These are phyloP conservation scores for Catharus ustulatus DNA, from an alignment of 2,797 vertebrate species.

Conservation along the genomic window DNA sequence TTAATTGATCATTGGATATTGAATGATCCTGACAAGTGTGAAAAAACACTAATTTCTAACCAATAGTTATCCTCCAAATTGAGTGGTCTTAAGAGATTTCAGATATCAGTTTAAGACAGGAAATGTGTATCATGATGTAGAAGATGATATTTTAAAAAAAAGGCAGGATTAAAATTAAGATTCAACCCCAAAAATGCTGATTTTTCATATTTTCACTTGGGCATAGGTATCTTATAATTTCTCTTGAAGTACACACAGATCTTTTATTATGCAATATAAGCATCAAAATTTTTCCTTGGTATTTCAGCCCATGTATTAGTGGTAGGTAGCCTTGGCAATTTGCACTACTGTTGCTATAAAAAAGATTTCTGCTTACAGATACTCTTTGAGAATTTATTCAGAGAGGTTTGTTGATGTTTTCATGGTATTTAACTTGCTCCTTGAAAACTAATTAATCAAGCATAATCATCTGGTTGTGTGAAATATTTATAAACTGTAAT, in stretches of 20 bases:
- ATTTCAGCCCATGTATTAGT: not conserved
- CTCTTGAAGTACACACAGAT: not conserved
- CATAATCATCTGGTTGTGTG: slow-evolving; percentile 23
- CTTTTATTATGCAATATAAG: not conserved
- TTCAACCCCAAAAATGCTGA: not conserved
- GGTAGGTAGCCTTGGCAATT: not conserved
- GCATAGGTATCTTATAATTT: not conserved
- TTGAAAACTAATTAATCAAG: slow-evolving; percentile 62
- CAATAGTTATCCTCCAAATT: not conserved
- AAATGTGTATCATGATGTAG: not conserved
- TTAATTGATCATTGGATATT: not conserved
- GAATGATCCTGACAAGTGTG: not conserved
- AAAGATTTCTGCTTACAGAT: not conserved
- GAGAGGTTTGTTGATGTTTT: slow-evolving; percentile 32
- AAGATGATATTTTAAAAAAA: not conserved
- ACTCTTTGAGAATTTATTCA: slow-evolving; percentile 25
- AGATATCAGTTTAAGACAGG: not conserved
- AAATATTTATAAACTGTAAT: slow-evolving; percentile 59
- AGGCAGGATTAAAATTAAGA: not conserved
- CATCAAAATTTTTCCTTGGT: not conserved
- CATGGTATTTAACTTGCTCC: slow-evolving; percentile 14
- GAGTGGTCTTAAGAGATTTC: not conserved
- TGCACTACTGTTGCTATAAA: not conserved
- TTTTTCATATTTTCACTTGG: not conserved
- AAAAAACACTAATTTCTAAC: not conserved